Evolutionary conservation across 2,113 vertebrate genomes (phyloP), one percentile per base, ranked within the genome.

Genomic region (Eira barbara): DNA sequence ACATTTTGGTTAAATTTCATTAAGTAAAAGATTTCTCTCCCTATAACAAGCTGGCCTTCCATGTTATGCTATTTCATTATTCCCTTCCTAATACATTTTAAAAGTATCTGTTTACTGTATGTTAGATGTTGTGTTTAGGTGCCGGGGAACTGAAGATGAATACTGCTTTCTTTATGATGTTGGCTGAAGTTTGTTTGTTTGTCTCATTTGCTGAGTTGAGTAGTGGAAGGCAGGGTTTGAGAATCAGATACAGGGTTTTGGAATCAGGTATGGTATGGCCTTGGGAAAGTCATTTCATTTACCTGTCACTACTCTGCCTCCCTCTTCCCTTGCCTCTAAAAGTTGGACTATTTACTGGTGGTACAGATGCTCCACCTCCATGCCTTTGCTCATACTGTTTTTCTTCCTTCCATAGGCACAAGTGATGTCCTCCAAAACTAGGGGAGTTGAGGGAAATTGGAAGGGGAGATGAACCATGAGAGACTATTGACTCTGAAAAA

Each of bases 111-210:
- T n/a, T 88, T 63, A 57, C 18, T 74, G 7, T 59, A 36, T 45
- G 23, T 74, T 76, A 49, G 55, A 73, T 15, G 6, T 61, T 63
- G 18, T 61, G 6, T 55, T 61, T 83, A 67, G 23, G 23, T 67
- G 23, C 29, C 67, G 73, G 18, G 27, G 73, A 95, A 36, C 45
- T 31, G 80, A 80, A 67, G 6, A 6, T 59, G 11, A 74, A 69
- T 74, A 55, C 17, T 93, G 39, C 34, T 94, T 97, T 95, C 55
- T 96, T 96, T 89, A 79, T 69, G 29, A 65, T 55, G 69, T 31
- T 85, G 49, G 31, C 10, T 2, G 17, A n/a, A 69, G 63, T 6
- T 6, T 45, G 27, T 18, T 47, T 36, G 67, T 57, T 57, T 15
- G 25, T 39, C 76, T 7, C 21, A 23, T 57, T 47, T 39, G 14